These are phyloP conservation scores for Pammene aurita DNA, from an alignment of 2,888 invertebrate species.

Conservation along the genomic window DNA sequence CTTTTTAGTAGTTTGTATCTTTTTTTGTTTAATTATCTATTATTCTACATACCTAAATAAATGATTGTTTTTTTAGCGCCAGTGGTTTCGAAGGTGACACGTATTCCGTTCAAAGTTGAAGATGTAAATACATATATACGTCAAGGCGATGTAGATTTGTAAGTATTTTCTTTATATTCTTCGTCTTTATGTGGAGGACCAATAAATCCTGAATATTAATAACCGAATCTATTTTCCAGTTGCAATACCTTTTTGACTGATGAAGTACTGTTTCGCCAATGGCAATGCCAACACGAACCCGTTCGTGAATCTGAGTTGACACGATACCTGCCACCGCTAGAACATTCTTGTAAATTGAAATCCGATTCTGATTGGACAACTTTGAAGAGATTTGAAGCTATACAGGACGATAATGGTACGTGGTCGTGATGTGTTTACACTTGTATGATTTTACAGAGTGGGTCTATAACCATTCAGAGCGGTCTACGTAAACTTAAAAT, in stretches of 20 bases:
- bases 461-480: too few relatives aligned
- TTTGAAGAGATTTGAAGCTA: constrained; percentile 53
- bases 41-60: too few relatives aligned
- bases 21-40: too few relatives aligned
- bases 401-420: constrained; percentile 44
- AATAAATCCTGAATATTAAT: constrained; percentile 1
- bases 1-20: too few relatives aligned
- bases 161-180: constrained; percentile 51
- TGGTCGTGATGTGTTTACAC: neutral
- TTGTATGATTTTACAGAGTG: too few relatives aligned
- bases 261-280: constrained; percentile 68
- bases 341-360: constrained; percentile 81
- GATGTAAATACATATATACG: constrained; percentile 54
- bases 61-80: constrained; percentile 45
- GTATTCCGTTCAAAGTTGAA: constrained; percentile 57
- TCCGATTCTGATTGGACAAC: constrained; percentile 49
- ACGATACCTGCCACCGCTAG: constrained; percentile 79
- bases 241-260: constrained; percentile 53
- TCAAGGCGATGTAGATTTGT: constrained; percentile 61
- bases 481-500: neutral
- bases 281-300: constrained; percentile 60
- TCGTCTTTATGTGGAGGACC: neutral
- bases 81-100: constrained; percentile 47
- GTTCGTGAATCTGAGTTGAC: constrained; percentile 64
- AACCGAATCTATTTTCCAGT: constrained; percentile 55